Conservation (phyloP, 2,888 invertebrate genomes). For the Patella caerulea region DNA sequence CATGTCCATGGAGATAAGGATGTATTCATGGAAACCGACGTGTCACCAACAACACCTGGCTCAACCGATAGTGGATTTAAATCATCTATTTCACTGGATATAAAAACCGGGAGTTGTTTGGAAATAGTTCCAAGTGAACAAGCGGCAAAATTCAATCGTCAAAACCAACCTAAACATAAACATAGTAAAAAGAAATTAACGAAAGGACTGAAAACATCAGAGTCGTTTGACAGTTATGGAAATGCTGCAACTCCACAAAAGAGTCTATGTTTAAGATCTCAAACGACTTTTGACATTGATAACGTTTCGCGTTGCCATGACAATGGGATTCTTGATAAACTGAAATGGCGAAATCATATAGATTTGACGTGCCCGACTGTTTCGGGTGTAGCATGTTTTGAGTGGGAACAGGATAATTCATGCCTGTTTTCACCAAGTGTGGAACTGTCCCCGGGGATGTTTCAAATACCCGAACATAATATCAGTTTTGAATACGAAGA, state of each 20-base stretch:
- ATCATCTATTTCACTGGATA: not conserved
- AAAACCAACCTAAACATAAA: not conserved
- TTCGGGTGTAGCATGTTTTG: not conserved
- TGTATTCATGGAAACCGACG: constrained; percentile 19
- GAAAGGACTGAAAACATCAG: not conserved
- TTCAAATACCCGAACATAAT: constrained; percentile 34
- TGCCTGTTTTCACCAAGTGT: not conserved
- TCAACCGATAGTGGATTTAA: not conserved
- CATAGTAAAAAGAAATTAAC: not conserved
- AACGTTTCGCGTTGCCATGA: not conserved
- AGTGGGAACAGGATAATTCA: constrained; percentile 18
- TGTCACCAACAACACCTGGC: not conserved
- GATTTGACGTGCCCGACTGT: not conserved
- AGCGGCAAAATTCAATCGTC: not conserved
- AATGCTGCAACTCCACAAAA: not conserved
- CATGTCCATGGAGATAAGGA: not conserved
- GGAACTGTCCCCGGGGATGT: constrained; percentile 20
- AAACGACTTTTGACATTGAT: not conserved
- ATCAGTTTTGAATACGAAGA: constrained; percentile 56
- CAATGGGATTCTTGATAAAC: not conserved
- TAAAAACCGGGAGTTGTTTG: not conserved
- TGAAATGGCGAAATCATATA: not conserved
- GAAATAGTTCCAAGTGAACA: not conserved
- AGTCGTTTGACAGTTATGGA: not conserved
- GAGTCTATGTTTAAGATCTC: not conserved